Base-by-base conservation (phyloP, 2,888 invertebrate species). In the Xanthostigma xanthostigma region DNA sequence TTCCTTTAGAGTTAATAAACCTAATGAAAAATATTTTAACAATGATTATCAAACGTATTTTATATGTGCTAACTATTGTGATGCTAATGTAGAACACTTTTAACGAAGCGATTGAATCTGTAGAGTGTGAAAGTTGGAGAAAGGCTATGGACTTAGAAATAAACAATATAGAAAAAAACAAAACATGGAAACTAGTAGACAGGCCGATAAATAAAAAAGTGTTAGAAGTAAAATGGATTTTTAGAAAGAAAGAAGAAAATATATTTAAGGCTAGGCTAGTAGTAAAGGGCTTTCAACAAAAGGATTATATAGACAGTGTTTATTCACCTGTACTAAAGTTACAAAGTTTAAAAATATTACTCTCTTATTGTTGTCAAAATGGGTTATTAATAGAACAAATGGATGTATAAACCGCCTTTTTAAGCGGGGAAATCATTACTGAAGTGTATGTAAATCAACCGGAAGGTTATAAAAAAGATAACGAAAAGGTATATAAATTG, bases 391-490 rank as follows among this genome's bases (percentile, higher is more conserved):
- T 53, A 11, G 51, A 54, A n/a, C 53, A 55, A 48, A 50, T 55
- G 53, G 51, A 55, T 42, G 52, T 52, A 12, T 46, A 51, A 43
- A 50, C 51, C 2, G 53, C 54, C 1, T 55, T 54, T 44, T 36
- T 55, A 27, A 53, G 52, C 46, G 52, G 53, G 1, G 34, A 50
- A 41, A 43, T 51, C 8, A 44, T 35, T 14, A 41, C 48, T n/a
- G 53, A 54, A 37, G 52, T 54, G 4, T 54, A 55, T 48, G 43
- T 53, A n/a, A 42, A 52, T 36, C 52, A 53, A 46, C 53, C 54
- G 9, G 33, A 48, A 46, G 54, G 53, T 14, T 53, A 50, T 44
- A 44, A 51, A 48, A 34, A 49, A 14, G 45, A 44, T 9, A 45
- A 45, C 2, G 46, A 49, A 14, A 48, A 36, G 40, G 54, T 54